Conservation (phyloP, 2,888 invertebrate species). For the Netelia fuscicornis region DNA sequence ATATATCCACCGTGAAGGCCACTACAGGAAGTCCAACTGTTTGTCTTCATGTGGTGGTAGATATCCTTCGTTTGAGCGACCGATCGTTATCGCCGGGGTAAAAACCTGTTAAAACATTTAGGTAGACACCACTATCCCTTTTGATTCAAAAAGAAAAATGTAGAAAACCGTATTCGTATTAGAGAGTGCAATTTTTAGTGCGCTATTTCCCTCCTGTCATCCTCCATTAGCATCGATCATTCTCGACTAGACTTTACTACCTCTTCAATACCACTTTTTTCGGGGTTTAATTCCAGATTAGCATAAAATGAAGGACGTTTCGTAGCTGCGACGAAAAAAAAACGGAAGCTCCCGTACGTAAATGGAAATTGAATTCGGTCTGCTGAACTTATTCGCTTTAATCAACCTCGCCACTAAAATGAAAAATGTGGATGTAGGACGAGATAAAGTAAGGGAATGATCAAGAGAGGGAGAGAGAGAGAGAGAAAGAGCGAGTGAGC, state of each 20-base stretch:
- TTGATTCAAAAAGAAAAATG: neutral
- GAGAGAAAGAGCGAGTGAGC: neutral
- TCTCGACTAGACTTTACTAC: too few relatives aligned
- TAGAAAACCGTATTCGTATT: neutral
- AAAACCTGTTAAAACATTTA: slow-evolving; percentile 16
- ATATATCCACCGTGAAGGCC: slow-evolving; percentile 64
- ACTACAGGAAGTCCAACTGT: neutral
- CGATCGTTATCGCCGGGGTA: slow-evolving; percentile 27
- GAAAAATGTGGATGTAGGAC: slow-evolving; percentile 45
- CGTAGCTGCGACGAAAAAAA: neutral
- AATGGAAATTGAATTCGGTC: slow-evolving; percentile 21
- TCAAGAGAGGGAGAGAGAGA: slow-evolving; percentile 20
- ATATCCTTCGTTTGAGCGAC: neutral
- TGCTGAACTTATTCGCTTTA: slow-evolving; percentile 55
- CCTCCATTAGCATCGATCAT: neutral
- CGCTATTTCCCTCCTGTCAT: neutral
- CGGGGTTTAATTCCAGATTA: neutral
- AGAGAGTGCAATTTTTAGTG: neutral
- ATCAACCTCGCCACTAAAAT: slow-evolving; percentile 49
- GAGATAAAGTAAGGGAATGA: neutral
- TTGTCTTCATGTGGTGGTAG: neutral
- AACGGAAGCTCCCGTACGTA: neutral
- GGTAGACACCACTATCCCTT: neutral
- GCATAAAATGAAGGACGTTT: neutral
- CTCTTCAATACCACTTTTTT: neutral